phyloP scores from a whole-genome alignment of 2,888 invertebrate genomes.

The Phorcus lineatus region DNA sequence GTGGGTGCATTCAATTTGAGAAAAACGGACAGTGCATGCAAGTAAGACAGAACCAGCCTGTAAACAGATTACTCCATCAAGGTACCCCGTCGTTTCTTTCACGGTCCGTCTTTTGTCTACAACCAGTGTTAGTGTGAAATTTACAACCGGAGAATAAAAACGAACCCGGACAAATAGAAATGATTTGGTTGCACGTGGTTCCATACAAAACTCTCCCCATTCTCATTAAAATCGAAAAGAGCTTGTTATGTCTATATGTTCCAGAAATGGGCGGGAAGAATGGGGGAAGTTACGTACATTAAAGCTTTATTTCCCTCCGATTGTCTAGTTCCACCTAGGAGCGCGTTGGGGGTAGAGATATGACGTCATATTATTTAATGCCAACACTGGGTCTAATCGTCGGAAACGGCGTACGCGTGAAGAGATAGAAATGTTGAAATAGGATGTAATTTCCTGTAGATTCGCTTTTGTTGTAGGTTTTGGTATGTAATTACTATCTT shows the following conservation, averaged over 20 bases:
- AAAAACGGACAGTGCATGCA: background rate
- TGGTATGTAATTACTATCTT: too few species aligned
- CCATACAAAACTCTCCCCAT: background rate
- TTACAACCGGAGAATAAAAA: slow-evolving; percentile 13
- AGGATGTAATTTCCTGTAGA: too few species aligned
- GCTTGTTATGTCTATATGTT: background rate
- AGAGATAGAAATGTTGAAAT: background rate
- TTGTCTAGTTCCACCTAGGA: background rate
- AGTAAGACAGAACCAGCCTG: background rate
- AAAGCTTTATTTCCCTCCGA: background rate
- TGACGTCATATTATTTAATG: background rate
- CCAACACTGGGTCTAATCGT: slow-evolving; percentile 2
- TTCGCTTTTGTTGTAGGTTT: too few species aligned
- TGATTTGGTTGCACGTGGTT: slow-evolving; percentile 12
- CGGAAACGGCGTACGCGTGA: background rate
- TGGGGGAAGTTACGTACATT: background rate
- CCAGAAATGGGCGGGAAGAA: background rate
- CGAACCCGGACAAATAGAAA: slow-evolving; percentile 6
- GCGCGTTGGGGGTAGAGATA: background rate
- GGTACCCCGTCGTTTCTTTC: background rate
- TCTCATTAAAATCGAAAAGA: background rate
- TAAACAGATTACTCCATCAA: background rate
- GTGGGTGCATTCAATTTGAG: background rate
- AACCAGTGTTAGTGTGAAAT: background rate
- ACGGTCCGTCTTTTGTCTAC: background rate